These are phyloP conservation scores for Elgonia sp. DNA, from an alignment of 2,888 invertebrate species.

Conservation along the genomic window DNA sequence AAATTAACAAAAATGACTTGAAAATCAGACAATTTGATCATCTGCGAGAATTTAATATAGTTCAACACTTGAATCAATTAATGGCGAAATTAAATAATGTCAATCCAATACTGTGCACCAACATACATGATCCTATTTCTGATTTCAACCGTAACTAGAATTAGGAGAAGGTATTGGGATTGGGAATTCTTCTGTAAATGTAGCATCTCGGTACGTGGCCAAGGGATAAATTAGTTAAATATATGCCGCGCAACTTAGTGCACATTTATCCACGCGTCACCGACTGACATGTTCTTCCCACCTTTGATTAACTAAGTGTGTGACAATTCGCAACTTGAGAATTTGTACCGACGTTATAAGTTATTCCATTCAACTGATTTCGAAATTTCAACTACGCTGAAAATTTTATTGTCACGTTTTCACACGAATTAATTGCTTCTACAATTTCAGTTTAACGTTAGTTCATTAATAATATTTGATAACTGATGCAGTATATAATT, in stretches of 20 bases:
- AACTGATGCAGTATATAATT: too few relatives aligned
- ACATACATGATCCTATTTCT: conserved; percentile 60
- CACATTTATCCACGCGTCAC: conserved; percentile 52
- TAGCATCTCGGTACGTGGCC: conserved; percentile 22
- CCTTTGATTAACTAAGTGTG: conserved; percentile 52
- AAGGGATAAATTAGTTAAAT: conserved; percentile 49
- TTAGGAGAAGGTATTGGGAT: conserved; percentile 18
- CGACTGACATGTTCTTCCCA: conserved; percentile 39
- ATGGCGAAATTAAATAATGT: conserved; percentile 63
- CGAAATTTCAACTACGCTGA: conserved; percentile 15
- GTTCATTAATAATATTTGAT: too few relatives aligned
- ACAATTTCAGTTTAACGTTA: background rate
- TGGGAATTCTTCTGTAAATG: conserved; percentile 19
- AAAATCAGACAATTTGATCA: too few relatives aligned
- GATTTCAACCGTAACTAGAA: conserved; percentile 37
- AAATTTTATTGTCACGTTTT: conserved; percentile 1
- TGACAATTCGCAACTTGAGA: conserved; percentile 45
- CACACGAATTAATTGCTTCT: background rate
- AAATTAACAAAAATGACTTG: too few relatives aligned
- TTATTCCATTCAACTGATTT: conserved; percentile 38
- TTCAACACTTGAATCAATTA: conserved; percentile 38
- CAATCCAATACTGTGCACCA: conserved; percentile 54
- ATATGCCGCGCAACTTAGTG: conserved; percentile 28
- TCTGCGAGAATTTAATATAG: too few relatives aligned
- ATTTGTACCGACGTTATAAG: conserved; percentile 25